Evolutionary conservation across 1,140 invertebrate species (phyloP).

Genomic region (Heliothis virescens): DNA sequence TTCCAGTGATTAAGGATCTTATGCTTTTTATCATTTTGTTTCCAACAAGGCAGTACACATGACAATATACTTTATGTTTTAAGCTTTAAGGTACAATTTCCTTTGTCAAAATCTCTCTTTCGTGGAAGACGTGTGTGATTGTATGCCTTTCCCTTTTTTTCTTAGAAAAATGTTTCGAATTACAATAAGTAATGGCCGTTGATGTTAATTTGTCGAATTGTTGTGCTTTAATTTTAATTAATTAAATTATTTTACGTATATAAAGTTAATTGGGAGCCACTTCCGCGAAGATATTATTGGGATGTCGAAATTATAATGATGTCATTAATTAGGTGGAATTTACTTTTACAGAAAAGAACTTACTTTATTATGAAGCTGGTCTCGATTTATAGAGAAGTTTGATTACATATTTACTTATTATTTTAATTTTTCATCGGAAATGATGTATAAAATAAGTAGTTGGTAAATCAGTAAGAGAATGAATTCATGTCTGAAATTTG

Average conservation of each 20-base stretch:
- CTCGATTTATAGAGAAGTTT: too few species aligned
- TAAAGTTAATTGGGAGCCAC: neutral
- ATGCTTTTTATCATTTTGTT: conserved; percentile 60
- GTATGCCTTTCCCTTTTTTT: conserved; percentile 12
- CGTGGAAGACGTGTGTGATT: conserved; percentile 23
- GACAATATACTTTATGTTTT: conserved; percentile 4
- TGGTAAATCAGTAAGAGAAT: too few species aligned
- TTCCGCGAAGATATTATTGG: neutral
- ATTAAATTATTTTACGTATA: neutral
- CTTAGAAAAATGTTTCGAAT: conserved; percentile 1
- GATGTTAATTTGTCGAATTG: conserved; percentile 20
- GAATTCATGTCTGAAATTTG: too few species aligned
- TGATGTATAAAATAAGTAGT: too few species aligned
- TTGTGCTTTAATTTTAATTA: neutral
- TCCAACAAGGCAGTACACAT: conserved; percentile 49
- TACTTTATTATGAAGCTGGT: too few species aligned
- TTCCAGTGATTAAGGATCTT: conserved; percentile 67
- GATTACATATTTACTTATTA: too few species aligned
- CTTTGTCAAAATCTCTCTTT: neutral
- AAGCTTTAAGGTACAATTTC: neutral
- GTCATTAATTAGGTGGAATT: too few species aligned
- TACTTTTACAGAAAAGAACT: too few species aligned
- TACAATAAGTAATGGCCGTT: conserved; percentile 1
- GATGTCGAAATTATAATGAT: too few species aligned
- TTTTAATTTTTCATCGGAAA: too few species aligned